phyloP scores from a whole-genome alignment of 2,888 invertebrate species.

The Hypercompe scribonia region DNA sequence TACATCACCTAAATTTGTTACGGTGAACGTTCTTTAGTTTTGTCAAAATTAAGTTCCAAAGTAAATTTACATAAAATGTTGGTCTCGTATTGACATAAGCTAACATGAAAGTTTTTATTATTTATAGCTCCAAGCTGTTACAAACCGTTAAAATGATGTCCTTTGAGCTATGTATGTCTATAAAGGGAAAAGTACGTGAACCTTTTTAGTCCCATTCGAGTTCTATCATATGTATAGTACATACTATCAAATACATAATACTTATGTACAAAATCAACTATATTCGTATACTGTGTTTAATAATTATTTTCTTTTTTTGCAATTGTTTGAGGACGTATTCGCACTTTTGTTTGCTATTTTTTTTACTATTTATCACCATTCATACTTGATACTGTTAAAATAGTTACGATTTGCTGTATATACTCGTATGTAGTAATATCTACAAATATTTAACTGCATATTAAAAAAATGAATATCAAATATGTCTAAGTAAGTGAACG shows the following conservation, averaged over 20 bases:
- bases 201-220: neutral
- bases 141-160: neutral
- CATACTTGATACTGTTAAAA: neutral
- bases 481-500: neutral
- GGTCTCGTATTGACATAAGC: slow-evolving; percentile 18
- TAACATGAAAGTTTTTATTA: slow-evolving; percentile 6
- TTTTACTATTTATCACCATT: neutral
- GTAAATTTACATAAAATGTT: slow-evolving; percentile 28
- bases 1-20: slow-evolving; percentile 30
- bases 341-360: neutral
- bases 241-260: neutral
- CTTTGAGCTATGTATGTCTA: slow-evolving; percentile 3
- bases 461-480: too few species aligned
- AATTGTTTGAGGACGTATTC: neutral
- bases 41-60: slow-evolving; percentile 40
- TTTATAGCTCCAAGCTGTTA: slow-evolving; percentile 12
- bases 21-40: slow-evolving; percentile 29
- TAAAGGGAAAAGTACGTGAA: neutral
- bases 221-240: neutral
- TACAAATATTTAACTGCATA: too few species aligned
- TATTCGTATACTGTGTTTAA: too few species aligned
- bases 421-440: too few species aligned
- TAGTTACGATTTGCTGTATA: too few species aligned
- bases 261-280: neutral
- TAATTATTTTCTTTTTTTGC: too few species aligned